Base-by-base conservation (phyloP, 2,797 vertebrate species). In the Fringilla coelebs region DNA sequence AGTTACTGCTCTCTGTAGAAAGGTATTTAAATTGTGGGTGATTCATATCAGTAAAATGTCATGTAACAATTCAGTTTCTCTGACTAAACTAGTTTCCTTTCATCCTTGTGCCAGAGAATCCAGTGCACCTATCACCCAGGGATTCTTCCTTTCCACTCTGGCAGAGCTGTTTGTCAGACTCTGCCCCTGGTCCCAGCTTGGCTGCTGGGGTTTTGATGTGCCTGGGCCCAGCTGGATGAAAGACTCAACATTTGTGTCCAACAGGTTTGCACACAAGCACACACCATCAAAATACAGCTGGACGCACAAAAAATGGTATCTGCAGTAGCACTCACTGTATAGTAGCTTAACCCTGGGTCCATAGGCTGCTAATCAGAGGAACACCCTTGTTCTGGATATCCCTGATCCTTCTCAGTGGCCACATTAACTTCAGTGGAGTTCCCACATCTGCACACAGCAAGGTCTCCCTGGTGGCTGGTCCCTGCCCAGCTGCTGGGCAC, bases 271-370 rank as follows among this genome's bases (percentile, higher is more conserved):
- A 34, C 45, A 17, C 9, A 24, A 1, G 5, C 8, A 45, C n/a
- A 29, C 20, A 54, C 24, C 25, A 32, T 29, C 19, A 49, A 13
- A 71, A 40, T 26, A 54, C 17, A 73, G 14, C 17, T 77, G 61
- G n/a, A 60, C 9, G 11, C 25, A 16, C 6, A 22, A 12, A 45
- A 45, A 65, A 46, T 2, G 0, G 2, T 16, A 25, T 15, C 45
- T 3, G 0, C 28, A 29, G 7, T 40, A 58, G 67, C 60, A 62
- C 41, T 51, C 2, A 0, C 32, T 24, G 20, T 4, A 2, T 0
- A 28, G 22, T 12, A 48, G 7, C 24, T 55, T 61, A 55, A n/a
- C 78, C 62, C 46, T 51, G 57, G 15, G 9, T 34, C n/a, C 63
- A 4, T 4, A 51, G 41, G 15, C 18, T 82, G 41, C 18, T 41